Evolutionary conservation across 2,797 vertebrate genomes (phyloP).

Genomic region (Heterohyrax brucei): DNA sequence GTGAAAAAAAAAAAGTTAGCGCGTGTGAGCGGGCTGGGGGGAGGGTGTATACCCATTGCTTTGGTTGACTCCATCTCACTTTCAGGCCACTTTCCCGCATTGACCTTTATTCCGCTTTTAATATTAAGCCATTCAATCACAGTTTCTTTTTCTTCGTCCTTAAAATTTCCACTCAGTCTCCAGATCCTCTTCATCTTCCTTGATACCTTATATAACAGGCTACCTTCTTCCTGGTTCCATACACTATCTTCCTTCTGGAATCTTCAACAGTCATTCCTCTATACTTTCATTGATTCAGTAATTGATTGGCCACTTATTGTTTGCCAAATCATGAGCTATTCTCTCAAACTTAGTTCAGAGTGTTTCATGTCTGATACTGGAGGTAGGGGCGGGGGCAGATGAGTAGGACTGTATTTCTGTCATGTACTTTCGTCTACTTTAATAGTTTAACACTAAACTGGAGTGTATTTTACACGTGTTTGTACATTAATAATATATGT

Average conservation of each 20-base stretch:
- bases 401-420: neutral
- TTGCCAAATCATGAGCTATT: neutral
- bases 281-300: neutral
- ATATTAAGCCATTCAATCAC: neutral
- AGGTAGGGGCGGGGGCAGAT: neutral
- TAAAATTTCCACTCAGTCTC: neutral
- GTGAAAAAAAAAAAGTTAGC: neutral
- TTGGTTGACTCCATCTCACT: neutral
- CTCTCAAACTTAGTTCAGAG: neutral
- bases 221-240: neutral
- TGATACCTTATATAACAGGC: neutral
- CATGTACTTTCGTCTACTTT: neutral
- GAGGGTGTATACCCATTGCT: neutral
- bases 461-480: neutral
- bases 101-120: neutral
- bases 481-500: neutral
- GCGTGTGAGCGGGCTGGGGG: neutral
- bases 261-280: neutral
- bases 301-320: neutral
- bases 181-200: neutral
- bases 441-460: neutral
- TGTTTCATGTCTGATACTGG: too few species aligned
- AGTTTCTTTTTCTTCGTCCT: neutral
- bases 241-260: neutral
- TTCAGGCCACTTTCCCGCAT: too few species aligned